Evolutionary conservation across 1,140 invertebrate genomes (phyloP), one percentile per base, ranked within the genome.

Genomic region (Papilio helenus): DNA sequence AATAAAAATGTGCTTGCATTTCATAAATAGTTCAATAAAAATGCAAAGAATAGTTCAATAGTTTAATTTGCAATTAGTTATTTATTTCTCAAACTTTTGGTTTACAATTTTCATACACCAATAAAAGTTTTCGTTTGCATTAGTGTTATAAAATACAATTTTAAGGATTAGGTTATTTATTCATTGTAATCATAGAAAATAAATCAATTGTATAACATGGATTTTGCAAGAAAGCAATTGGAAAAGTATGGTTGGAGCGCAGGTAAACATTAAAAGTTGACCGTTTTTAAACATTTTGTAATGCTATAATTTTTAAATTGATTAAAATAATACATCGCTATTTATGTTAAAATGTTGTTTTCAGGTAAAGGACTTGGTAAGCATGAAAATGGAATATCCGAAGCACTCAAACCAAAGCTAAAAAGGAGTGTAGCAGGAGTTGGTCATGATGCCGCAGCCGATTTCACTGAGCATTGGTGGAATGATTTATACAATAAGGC

Each of bases 401-500:
- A 96, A 85, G 95, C 97, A 1, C 84, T 98, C 16, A 98, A 97
- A 91, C 96, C 97, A 5, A 97, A 96, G 88, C 86, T 97, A 4
- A 98, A 98, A 91, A 96, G 97, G 80, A 97, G 98, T 89, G 96
- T 95, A 26, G 88, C 95, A 23, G 98, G 98, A n/a, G 88, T 98
- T 71, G 98, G 98, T 0, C 96, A 97, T 87, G 96, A 97, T 90
- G 91, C 95, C 20, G 95, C 95, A 1, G 95, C 96, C 29, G 96
- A 97, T 81, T 97, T 97, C 85, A 97, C 96, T 26, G 96, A 97
- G 78, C 96, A 97, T 73, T 98, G 98, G 98, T 98, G 98, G 97
- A 96, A 97, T 85, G 95, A 96, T 72, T 93, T 97, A 12, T 98
- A 97, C 83, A 96, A 98, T 86, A 96, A 97, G 83, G 97, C 97